Conservation (phyloP, 2,113 vertebrate genomes). For the Loxodonta africana region DNA sequence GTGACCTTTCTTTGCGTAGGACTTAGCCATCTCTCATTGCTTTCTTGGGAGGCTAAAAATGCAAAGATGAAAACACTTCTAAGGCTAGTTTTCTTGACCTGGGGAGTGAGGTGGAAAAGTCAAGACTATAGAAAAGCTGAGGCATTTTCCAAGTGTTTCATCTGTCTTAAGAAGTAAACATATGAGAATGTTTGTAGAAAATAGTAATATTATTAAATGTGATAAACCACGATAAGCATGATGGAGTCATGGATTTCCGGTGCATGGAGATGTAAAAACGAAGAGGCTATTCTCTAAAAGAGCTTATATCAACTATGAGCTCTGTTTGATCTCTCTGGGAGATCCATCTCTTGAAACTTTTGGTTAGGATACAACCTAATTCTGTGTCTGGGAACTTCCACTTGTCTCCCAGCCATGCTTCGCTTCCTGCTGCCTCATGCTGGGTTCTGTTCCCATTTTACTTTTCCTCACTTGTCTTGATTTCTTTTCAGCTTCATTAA, state of each 20-base stretch:
- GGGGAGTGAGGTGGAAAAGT: background rate
- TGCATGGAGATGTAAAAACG: background rate
- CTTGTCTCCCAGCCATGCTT: rapidly evolving
- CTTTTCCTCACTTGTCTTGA: background rate
- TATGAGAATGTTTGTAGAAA: background rate
- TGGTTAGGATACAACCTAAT: background rate
- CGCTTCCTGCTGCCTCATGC: background rate
- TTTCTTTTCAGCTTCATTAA: background rate
- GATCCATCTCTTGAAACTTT: background rate
- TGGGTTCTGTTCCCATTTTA: background rate
- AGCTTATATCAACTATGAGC: background rate
- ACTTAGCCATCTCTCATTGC: background rate
- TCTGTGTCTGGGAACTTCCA: background rate
- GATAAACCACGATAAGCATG: background rate
- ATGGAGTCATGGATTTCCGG: background rate
- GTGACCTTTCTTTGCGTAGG: background rate
- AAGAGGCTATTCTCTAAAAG: background rate
- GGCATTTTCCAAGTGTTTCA: no score
- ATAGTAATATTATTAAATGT: no score
- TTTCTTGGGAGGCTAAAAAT: background rate
- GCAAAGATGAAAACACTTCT: background rate
- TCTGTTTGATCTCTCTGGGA: background rate
- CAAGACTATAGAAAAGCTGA: background rate
- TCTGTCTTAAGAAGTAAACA: background rate
- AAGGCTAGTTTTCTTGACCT: background rate